These are phyloP conservation scores for Drosophila pseudoobscura DNA, from an alignment of 1,140 invertebrate genomes.

Conservation along the genomic window DNA sequence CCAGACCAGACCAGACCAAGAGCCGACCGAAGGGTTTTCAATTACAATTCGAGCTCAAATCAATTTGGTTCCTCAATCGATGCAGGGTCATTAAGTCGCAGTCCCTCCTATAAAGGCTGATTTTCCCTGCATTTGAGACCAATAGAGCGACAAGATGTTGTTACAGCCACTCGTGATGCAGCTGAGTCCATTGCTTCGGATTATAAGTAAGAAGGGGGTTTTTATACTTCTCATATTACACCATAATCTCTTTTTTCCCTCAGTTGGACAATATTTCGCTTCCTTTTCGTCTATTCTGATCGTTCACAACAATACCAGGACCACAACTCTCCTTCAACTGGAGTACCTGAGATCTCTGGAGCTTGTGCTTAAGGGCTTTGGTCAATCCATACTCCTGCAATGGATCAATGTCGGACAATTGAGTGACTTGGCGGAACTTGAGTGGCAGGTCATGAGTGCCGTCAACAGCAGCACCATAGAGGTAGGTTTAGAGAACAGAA, in stretches of 20 bases:
- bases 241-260: neutral
- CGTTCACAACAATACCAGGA: constrained; percentile 47
- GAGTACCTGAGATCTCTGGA: constrained; percentile 59
- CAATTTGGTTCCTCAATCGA: constrained; percentile 59
- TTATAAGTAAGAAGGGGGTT: constrained; percentile 49
- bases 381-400: constrained; percentile 48
- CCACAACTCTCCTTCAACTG: constrained; percentile 36
- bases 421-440: constrained; percentile 16
- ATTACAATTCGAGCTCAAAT: constrained; percentile 62
- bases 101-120: constrained; percentile 40
- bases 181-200: constrained; percentile 44
- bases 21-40: constrained; percentile 31
- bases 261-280: constrained; percentile 45
- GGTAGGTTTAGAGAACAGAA: constrained; percentile 15
- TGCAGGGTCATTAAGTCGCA: constrained; percentile 31
- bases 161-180: constrained; percentile 33
- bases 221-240: neutral
- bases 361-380: constrained; percentile 39
- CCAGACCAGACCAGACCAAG: neutral
- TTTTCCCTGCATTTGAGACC: neutral
- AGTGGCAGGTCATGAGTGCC: constrained; percentile 44
- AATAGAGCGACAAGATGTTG: constrained; percentile 51
- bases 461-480: constrained; percentile 53
- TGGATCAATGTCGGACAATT: constrained; percentile 69
- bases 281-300: constrained; percentile 63